Conservation (phyloP, 2,888 invertebrate species). For the Drosophila yooni region DNA sequence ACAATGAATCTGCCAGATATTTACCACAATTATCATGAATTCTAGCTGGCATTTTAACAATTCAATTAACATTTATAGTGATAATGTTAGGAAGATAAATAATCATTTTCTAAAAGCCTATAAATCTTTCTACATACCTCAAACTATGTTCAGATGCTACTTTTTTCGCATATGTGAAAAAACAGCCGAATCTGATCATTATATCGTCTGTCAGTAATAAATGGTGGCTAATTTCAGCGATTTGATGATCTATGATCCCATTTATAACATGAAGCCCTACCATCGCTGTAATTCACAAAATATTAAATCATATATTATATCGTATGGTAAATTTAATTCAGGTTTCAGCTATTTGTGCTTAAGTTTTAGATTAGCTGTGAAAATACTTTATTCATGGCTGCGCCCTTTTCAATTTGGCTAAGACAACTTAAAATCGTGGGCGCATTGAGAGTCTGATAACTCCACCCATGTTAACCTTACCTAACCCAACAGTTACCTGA, state of each 20-base stretch:
- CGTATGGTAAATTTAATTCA: not conserved
- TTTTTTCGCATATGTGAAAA: not conserved
- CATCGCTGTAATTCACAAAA: not conserved
- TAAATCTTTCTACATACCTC: not conserved
- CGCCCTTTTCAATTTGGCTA: conserved; percentile 21
- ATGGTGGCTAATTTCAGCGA: not conserved
- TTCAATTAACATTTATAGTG: not conserved
- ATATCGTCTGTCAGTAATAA: conserved; percentile 16
- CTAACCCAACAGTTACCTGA: conserved; percentile 20
- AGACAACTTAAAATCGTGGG: conserved; percentile 3
- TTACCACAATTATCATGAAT: not conserved
- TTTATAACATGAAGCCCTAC: not conserved
- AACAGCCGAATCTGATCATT: conserved; percentile 24
- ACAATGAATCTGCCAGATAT: conserved; percentile 9
- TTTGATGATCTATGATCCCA: conserved; percentile 8
- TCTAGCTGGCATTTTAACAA: not conserved
- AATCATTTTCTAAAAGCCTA: not conserved
- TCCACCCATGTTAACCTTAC: conserved; percentile 21
- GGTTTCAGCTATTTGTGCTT: not conserved
- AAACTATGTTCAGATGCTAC: not conserved
- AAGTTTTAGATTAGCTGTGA: not conserved
- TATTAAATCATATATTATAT: not conserved
- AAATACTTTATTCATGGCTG: not conserved
- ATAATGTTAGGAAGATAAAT: not conserved
- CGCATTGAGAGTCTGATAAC: conserved; percentile 3